Percentiles rank a stretch among this genome's conserved stretches.
phyloP scores from a whole-genome alignment of 2,888 invertebrate genomes.

The Iselma pallidipennis region DNA sequence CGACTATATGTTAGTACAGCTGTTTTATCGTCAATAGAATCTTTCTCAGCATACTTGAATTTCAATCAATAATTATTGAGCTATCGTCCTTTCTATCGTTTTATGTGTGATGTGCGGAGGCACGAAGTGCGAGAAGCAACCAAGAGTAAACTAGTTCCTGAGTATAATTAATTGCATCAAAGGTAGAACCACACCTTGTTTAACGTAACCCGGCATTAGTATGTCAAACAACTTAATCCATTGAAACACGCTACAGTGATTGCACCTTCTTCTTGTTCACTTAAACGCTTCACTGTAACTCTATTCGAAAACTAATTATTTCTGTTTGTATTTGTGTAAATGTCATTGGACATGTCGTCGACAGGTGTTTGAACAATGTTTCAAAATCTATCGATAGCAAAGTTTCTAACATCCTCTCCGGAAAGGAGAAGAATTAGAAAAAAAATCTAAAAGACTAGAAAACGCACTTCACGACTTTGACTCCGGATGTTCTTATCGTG shows the following conservation, averaged over 20 bases:
- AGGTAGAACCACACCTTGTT: slow-evolving; percentile 36
- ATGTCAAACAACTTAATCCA: slow-evolving; percentile 39
- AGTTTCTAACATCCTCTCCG: neutral
- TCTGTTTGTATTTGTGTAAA: slow-evolving; percentile 5
- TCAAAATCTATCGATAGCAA: neutral
- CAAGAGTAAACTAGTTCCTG: slow-evolving; percentile 33
- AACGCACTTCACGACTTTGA: slow-evolving; percentile 7
- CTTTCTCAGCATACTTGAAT: slow-evolving; percentile 8
- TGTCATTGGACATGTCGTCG: neutral
- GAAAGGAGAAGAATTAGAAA: neutral
- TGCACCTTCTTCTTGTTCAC: slow-evolving; percentile 27
- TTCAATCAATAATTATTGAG: slow-evolving; percentile 24
- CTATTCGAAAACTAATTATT: slow-evolving; percentile 31
- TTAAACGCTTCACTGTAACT: slow-evolving; percentile 21
- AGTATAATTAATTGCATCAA: slow-evolving; percentile 36
- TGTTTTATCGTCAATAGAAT: slow-evolving; percentile 3
- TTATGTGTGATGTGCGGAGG: slow-evolving; percentile 24
- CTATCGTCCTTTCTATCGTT: slow-evolving; percentile 22
- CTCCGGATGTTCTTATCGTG: slow-evolving; percentile 18
- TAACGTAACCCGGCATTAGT: slow-evolving; percentile 35
- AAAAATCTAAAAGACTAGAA: neutral
- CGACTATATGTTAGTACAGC: neutral
- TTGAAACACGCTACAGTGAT: slow-evolving; percentile 27
- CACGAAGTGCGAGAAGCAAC: slow-evolving; percentile 32
- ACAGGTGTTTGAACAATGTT: slow-evolving; percentile 10